Base-by-base conservation (phyloP, 1,140 invertebrate species). In the Ditylenchus dipsaci region DNA sequence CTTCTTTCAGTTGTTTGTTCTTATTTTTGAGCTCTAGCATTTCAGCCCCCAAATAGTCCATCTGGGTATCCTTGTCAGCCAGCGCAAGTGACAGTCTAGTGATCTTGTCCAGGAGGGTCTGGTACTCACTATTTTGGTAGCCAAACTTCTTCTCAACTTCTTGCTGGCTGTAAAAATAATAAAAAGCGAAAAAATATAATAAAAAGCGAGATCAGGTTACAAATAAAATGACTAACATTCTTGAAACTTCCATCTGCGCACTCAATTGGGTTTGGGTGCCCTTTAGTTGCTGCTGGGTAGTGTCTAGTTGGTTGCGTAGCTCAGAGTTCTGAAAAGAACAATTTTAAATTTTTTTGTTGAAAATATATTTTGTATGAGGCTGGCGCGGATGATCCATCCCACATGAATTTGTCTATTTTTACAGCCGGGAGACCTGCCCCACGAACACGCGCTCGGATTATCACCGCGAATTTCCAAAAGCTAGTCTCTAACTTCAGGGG, bases 241-340 rank as follows among this genome's bases (percentile, higher is more conserved):
- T 3, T 29, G 11, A 57, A 57, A 11, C 27, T 29, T 26, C 59
- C 27, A 7, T 38, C 59, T 19, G 38, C n/a, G 27, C 3, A 21
- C 42, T 61, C 27, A 23, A n/a, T 19, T 45, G 38, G 27, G 3
- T 61, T 61, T 38, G 38, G 27, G n/a, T 15, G 3, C n/a, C 59
- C 7, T 23, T 61, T 19, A 19, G 59, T 15, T 19, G 27, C n/a
- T 30, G 17, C n/a, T 61, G 59, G n/a, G 3, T 30, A 45, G 59
- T 45, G 29, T 29, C 29, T 17, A 61, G 27, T n/a, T 61, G 17
- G n/a, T 38, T 29, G 17, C 59, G 59, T 5, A 61, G 59, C 42
- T 61, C 59, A 29, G 19, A 19, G 59, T 61, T 61, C 59, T 61
- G n/a, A 61, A 61, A 38, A 38, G 3, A 38, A 38, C 3, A 11